phyloP scores from a whole-genome alignment of 1,140 invertebrate species.

The Diorhabda sublineata region DNA sequence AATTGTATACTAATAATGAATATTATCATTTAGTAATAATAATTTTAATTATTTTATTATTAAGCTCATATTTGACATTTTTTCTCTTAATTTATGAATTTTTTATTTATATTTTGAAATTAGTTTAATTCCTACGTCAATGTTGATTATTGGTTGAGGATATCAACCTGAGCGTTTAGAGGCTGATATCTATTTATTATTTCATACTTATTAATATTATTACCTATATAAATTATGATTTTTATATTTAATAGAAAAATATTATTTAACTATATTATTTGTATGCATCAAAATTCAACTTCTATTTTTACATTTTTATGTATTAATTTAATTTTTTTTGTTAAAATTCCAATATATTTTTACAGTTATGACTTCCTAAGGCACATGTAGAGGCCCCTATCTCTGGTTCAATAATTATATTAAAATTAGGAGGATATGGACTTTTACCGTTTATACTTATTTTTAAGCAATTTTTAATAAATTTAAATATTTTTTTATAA shows the following conservation, averaged over 20 bases:
- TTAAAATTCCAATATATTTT: conserved; percentile 64
- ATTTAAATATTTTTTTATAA: conserved; percentile 19
- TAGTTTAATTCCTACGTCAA: conserved; percentile 58
- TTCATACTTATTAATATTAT: conserved; percentile 61
- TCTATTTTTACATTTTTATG: conserved; percentile 51
- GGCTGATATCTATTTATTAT: conserved; percentile 58
- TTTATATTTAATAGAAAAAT: conserved; percentile 49
- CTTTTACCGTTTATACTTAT: too few relatives aligned
- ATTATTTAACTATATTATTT: conserved; percentile 49
- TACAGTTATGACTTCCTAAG: conserved; percentile 52
- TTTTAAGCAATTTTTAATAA: too few relatives aligned
- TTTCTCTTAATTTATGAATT: conserved; percentile 39
- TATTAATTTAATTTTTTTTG: conserved; percentile 58
- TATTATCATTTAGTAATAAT: conserved; percentile 51
- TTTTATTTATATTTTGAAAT: conserved; percentile 65
- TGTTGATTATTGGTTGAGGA: conserved; percentile 62
- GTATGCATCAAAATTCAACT: conserved; percentile 47
- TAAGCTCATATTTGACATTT: conserved; percentile 57
- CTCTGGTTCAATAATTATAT: too few relatives aligned
- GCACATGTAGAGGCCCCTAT: too few relatives aligned
- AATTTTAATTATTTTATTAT: conserved; percentile 53
- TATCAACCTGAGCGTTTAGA: conserved; percentile 59
- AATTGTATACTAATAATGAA: conserved; percentile 48
- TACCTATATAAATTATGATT: conserved; percentile 56
- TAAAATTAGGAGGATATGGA: too few relatives aligned